phyloP scores from a whole-genome alignment of 2,113 vertebrate species.

The Psilopsiagon aurifrons region DNA sequence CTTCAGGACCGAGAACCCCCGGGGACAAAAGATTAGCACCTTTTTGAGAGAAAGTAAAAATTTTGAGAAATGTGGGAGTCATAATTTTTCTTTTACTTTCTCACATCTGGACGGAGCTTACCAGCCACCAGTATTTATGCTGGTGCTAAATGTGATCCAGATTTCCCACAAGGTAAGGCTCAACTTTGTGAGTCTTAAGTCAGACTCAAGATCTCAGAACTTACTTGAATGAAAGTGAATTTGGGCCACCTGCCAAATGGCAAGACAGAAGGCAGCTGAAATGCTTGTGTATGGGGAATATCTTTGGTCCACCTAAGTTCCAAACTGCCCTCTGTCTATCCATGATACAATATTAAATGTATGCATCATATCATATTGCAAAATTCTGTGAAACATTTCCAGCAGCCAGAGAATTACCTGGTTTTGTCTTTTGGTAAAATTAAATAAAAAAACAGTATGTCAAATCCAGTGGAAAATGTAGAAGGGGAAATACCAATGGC shows the following conservation, averaged over 20 bases:
- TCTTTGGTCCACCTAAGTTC: not conserved
- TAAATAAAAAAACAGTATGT: not conserved
- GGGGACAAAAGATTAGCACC: not conserved
- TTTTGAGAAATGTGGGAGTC: not conserved
- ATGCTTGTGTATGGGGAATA: rapidly evolving
- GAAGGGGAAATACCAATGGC: not conserved
- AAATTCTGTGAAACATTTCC: not conserved
- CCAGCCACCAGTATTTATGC: not conserved
- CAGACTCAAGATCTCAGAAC: not conserved
- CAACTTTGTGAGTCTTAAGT: not conserved
- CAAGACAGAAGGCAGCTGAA: not conserved
- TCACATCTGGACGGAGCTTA: not conserved
- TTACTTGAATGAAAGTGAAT: not conserved
- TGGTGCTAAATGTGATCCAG: not conserved
- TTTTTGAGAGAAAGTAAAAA: not conserved
- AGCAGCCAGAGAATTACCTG: not conserved
- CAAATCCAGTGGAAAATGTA: not conserved
- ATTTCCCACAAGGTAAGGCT: not conserved
- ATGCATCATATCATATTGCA: not conserved
- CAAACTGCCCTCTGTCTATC: not conserved
- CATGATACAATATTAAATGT: not conserved
- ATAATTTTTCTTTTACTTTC: not conserved
- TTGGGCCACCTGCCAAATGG: not conserved
- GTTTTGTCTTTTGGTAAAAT: not conserved
- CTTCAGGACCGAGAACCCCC: not conserved